Base-by-base conservation (phyloP, 2,797 vertebrate species). In the Ctenochaetus hawaiiensis region DNA sequence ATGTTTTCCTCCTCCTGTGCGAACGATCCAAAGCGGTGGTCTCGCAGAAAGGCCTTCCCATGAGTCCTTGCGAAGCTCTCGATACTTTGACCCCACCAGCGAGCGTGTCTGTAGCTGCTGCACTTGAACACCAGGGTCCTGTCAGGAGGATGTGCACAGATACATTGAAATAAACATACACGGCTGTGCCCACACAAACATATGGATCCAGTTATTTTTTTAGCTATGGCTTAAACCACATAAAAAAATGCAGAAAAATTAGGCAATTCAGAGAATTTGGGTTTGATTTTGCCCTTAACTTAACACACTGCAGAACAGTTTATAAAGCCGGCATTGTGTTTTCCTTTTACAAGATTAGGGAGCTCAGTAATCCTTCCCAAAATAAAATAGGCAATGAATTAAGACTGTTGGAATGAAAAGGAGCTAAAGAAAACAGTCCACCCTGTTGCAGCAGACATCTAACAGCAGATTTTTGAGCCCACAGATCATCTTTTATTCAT, bases 21-120 rank as follows among this genome's bases (percentile, higher is more conserved):
- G 0, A 98, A 99, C 0, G 98, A 99, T 5, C 96, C 96, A 2
- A 99, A 99, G 84, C 97, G 96, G 66, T 99, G 97, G 4, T 95
- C 96, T 0, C 87, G 94, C 48, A 99, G 96, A 74, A 98, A 99
- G 51, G 96, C 94, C 69, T 94, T 95, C 64, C 97, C 97, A 0
- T 99, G 88, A 11, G 88, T 96, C 69, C 92, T 94, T 88, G 97
- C 83, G 48, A 99, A 99, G 80, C 93, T 96, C 58, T 99, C 97
- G 43, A 99, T 97, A 83, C 96, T 96, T 77, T 98, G 97, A 76
- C 97, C 96, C 98, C 97, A 99, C 98, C 97, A 99, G 52, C 96
- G 96, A 4, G 98, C 96, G 18, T 98, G 97, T 80, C 98, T 94
- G 89, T 96, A 98, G 94, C 96, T 99, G 94, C 91, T 96, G 89